Evolutionary conservation across 2,797 vertebrate genomes (phyloP).

Genomic region (Helarctos malayanus): DNA sequence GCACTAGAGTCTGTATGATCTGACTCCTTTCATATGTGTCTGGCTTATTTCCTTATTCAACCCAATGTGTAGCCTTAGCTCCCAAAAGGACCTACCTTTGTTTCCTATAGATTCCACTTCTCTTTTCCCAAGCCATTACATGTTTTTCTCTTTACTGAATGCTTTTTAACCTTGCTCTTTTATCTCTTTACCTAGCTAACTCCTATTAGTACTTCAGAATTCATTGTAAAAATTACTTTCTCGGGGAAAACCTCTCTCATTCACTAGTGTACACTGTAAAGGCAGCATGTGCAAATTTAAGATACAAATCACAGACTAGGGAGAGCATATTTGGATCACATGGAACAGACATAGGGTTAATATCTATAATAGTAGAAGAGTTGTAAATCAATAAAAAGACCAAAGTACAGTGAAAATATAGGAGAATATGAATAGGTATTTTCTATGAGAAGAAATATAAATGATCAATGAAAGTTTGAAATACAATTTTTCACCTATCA

Average conservation of each 20-base stretch:
- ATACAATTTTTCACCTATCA: neutral
- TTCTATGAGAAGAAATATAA: constrained; percentile 16
- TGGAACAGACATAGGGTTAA: neutral
- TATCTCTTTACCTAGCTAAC: neutral
- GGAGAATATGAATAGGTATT: neutral
- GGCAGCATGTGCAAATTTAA: neutral
- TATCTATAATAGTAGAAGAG: neutral
- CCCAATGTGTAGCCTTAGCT: neutral
- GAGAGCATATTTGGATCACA: neutral
- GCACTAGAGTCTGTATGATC: neutral
- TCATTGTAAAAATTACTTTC: neutral
- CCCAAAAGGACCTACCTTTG: neutral
- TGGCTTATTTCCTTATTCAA: neutral
- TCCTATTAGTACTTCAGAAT: neutral
- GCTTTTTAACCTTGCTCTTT: neutral
- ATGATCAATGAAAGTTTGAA: neutral
- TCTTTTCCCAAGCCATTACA: neutral
- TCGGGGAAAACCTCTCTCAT: neutral
- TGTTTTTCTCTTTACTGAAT: neutral
- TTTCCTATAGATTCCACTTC: neutral
- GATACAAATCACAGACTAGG: neutral
- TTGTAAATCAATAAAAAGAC: neutral
- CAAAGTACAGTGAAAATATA: neutral
- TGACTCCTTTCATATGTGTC: neutral
- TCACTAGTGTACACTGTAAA: neutral